A percentile compares a stretch with the other conserved stretches of the same genome.
These are phyloP conservation scores for Gallinago paraguaiae DNA, from an alignment of 2,113 vertebrate species.

Conservation along the genomic window DNA sequence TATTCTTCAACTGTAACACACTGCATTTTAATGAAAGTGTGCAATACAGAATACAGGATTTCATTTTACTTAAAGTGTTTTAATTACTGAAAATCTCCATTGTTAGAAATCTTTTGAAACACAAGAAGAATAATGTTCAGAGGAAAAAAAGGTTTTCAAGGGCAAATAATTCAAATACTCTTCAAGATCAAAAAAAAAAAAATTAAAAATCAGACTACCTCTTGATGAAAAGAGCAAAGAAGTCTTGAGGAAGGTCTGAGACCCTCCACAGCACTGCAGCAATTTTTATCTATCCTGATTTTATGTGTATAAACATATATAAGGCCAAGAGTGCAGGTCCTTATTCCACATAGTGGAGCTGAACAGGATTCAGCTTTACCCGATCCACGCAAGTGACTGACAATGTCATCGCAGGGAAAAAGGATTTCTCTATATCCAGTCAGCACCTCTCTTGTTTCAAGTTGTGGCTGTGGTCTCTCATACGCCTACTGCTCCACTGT, in stretches of 20 bases:
- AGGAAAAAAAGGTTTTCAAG: not conserved
- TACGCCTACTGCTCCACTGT: not conserved
- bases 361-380: not conserved
- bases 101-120: not conserved
- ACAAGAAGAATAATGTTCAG: not conserved
- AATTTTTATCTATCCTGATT: not conserved
- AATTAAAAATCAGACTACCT: not conserved
- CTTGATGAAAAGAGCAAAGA: not conserved
- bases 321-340: not conserved
- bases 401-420: not conserved
- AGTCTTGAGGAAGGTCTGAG: not conserved
- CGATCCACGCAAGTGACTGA: not conserved
- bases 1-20: not conserved
- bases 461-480: fast-evolving
- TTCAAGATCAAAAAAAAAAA: not conserved
- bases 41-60: not conserved
- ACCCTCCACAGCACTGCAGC: not conserved
- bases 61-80: not conserved
- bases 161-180: not conserved
- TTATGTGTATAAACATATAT: not conserved
- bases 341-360: fast-evolving
- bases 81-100: not conserved
- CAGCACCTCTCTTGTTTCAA: not conserved
- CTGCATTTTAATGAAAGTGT: not conserved
- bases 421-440: not conserved